Percentiles rank a stretch among this genome's conserved stretches.
phyloP scores from a whole-genome alignment of 2,113 vertebrate species.

The Lichenostomus cassidix region DNA sequence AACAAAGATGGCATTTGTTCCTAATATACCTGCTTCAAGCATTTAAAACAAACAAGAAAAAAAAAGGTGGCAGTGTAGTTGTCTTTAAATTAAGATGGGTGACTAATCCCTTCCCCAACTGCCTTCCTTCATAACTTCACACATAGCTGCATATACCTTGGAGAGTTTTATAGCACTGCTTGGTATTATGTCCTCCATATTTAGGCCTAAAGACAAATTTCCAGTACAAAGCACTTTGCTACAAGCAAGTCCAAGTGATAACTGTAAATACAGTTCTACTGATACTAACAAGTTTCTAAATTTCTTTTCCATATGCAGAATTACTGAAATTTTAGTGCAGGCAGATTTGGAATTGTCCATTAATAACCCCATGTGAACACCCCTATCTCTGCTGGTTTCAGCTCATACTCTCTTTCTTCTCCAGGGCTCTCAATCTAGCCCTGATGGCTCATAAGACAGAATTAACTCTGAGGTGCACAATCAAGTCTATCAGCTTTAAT shows the following conservation, averaged over 20 bases:
- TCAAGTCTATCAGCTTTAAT: neutral
- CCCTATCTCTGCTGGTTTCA: neutral
- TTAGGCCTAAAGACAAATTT: neutral
- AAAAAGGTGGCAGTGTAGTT: neutral
- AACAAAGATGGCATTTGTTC: neutral
- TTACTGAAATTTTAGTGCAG: neutral
- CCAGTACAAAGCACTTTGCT: neutral
- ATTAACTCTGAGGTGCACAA: neutral
- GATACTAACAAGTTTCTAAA: neutral
- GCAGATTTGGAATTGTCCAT: neutral
- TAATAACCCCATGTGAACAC: neutral
- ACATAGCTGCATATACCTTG: neutral
- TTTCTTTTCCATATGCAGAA: neutral
- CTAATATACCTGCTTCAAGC: neutral
- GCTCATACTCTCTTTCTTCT: neutral
- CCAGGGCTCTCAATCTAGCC: neutral
- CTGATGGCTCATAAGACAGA: neutral
- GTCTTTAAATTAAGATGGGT: neutral
- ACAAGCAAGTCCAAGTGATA: neutral
- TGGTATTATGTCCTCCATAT: neutral
- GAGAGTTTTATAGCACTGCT: neutral
- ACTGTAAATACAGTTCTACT: neutral
- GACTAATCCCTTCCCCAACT: neutral
- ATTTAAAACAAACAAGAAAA: neutral
- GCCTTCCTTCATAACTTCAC: neutral